Evolutionary conservation across 2,888 invertebrate species (phyloP), one percentile per base, ranked within the genome.

Genomic region (Cactoblastis cactorum): DNA sequence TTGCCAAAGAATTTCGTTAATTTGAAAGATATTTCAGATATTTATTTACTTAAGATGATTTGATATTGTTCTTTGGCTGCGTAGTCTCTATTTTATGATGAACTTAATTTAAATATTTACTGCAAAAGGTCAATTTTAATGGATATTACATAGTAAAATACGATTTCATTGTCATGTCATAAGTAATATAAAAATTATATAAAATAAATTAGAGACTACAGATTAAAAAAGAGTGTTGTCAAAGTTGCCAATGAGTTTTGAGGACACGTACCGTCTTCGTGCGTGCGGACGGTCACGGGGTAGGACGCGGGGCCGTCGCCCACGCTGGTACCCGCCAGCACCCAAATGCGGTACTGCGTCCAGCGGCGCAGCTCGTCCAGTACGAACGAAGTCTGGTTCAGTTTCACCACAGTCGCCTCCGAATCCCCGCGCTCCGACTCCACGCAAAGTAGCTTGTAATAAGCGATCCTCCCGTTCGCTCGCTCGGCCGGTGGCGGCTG

Each of bases 281-380:
- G 96, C 65, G 98, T 98, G 91, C 95, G 95, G 72, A 97, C 95
- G 74, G 94, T 93, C 91, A 98, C 95, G 59, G 97, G 97, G 87
- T 95, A 95, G 67, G 97, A 97, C 72, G 95, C 93, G 59, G 96
- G 98, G 58, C 99, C 98, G 88, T 98, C 97, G 76, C 99, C 99
- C 66, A 98, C 97, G 73, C 94, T 95, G 69, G 98, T 99, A 75
- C 97, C 97, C 61, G 98, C 98, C 67, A 97, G 92, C 74, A 98
- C 96, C 97, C 97, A 97, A 74, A 99, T 95, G 83, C 97, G 94
- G 92, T 99, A 99, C 84, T 96, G 95, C 55, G 98, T 98, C 97
- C 97, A 98, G 58, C 96, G 95, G 80, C 95, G 95, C 74, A 98
- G 93, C 85, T 97, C 96, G 80, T 96, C 96, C 88, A 98, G 91